Conservation (phyloP, 2,888 invertebrate species). For the Acanthacorydalis orientalis region DNA sequence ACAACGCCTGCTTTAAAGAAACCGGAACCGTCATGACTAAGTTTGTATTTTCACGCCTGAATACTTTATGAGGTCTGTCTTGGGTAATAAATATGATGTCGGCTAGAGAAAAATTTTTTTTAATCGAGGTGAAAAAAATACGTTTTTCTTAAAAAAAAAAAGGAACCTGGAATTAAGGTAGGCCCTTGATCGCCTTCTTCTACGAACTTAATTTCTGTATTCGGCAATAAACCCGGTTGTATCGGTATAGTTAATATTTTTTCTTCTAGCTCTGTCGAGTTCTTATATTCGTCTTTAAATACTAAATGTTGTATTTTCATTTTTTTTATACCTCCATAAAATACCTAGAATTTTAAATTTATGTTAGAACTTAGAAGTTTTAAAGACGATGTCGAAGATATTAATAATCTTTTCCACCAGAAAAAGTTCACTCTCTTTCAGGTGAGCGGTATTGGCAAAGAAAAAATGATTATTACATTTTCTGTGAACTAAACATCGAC, state of each 20-base stretch:
- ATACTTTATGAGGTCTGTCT: constrained; percentile 51
- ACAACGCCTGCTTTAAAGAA: constrained; percentile 50
- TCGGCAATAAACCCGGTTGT: constrained; percentile 54
- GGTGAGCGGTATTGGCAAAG: too few relatives aligned
- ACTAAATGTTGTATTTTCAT: constrained; percentile 64
- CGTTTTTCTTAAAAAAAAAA: constrained; percentile 5
- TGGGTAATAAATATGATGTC: constrained; percentile 60
- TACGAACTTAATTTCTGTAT: constrained; percentile 54
- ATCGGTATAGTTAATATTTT: constrained; percentile 60
- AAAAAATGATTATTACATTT: too few relatives aligned
- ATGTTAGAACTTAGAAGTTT: too few relatives aligned
- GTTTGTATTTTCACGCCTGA: constrained; percentile 47
- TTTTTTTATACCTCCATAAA: constrained; percentile 61
- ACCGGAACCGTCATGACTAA: constrained; percentile 42
- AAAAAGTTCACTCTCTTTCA: too few relatives aligned
- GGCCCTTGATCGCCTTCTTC: constrained; percentile 69
- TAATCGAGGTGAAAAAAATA: too few relatives aligned
- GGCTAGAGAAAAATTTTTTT: too few relatives aligned
- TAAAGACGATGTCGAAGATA: too few relatives aligned
- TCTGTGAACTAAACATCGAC: too few relatives aligned
- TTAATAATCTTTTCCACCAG: too few relatives aligned
- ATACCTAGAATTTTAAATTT: constrained; percentile 27
- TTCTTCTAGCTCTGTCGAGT: constrained; percentile 44
- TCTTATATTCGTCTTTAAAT: constrained; percentile 43
- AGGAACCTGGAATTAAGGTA: constrained; percentile 43